Evolutionary conservation across 2,113 vertebrate genomes (phyloP).

Genomic region (Ovibos moschatus): DNA sequence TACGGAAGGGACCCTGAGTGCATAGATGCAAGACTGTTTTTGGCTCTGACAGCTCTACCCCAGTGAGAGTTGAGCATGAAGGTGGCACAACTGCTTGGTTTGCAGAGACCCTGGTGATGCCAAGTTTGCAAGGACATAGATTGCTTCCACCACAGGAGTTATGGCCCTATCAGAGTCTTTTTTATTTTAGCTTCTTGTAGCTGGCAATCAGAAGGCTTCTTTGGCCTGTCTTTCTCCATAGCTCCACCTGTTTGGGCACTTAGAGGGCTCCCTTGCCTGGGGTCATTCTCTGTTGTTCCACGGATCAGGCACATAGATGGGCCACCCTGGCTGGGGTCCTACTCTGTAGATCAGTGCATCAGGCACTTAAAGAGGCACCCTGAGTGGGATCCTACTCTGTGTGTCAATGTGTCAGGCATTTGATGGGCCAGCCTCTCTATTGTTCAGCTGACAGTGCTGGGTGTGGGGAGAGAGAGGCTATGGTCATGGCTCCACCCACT

Average conservation of each 20-base stretch:
- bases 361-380: no score
- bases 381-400: not conserved
- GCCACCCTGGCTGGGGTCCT: not conserved
- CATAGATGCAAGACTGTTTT: not conserved
- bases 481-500: not conserved
- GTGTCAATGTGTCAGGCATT: not conserved
- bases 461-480: not conserved
- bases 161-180: not conserved
- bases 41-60: not conserved
- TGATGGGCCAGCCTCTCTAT: not conserved
- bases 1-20: not conserved
- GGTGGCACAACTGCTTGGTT: not conserved
- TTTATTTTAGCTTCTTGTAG: not conserved
- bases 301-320: not conserved
- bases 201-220: not conserved
- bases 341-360: not conserved
- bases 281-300: not conserved
- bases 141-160: not conserved
- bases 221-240: not conserved
- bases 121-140: accelerated
- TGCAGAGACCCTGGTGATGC: not conserved
- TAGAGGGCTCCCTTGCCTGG: not conserved
- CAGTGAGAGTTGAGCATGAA: not conserved
- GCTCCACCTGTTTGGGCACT: not conserved
- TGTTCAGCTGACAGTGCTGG: not conserved